phyloP scores from a whole-genome alignment of 1,140 invertebrate species.

The silkworm (Bombyx mori) region ASM3026992v2 NC_085133.1:9081501-9082000 shows the following conservation, averaged over 20 bases:
- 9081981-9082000: no score
- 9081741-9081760: constrained; percentile 15
- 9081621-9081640: constrained; percentile 72
- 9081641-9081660: constrained; percentile 58
- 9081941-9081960: no score
- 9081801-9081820: constrained; percentile 46
- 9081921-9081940: neutral
- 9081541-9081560: constrained; percentile 62
- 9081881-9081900: constrained; percentile 37
- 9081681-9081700: constrained; percentile 39
- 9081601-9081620: constrained; percentile 69
- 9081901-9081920: no score
- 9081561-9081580: constrained; percentile 62
- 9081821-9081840: constrained; percentile 57
- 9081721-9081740: constrained; percentile 20
- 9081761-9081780: constrained; percentile 8
- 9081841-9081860: constrained; percentile 69
- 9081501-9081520: constrained; percentile 63
- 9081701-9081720: constrained; percentile 29
- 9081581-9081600: constrained; percentile 66
- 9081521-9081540: constrained; percentile 58
- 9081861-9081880: constrained; percentile 61
- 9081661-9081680: constrained; percentile 51
- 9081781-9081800: constrained; percentile 32
- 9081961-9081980: no score